These are phyloP conservation scores for Watsonalla binaria DNA, from an alignment of 2,888 invertebrate genomes.

Conservation along the genomic window DNA sequence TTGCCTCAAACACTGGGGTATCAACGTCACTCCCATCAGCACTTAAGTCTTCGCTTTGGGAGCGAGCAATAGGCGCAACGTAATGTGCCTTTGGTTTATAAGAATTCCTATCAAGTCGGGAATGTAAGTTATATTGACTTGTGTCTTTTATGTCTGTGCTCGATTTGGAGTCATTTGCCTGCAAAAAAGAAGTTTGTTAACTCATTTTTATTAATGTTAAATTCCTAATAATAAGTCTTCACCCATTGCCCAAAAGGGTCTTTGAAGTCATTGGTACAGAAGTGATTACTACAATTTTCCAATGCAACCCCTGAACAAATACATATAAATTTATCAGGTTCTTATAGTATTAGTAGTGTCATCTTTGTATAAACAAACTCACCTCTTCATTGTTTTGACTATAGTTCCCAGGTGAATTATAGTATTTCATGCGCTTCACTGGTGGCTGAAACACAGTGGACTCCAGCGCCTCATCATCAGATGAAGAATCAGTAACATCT, in stretches of 20 bases:
- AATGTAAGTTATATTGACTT: conserved; percentile 14
- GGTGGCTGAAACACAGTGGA: conserved; percentile 58
- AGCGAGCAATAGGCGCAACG: conserved; percentile 29
- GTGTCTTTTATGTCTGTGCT: conserved; percentile 8
- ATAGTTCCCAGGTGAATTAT: conserved; percentile 22
- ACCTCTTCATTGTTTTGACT: conserved; percentile 34
- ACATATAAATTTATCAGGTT: too few species aligned
- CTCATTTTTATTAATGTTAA: too few species aligned
- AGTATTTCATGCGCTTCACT: conserved; percentile 56
- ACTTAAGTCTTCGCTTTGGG: conserved; percentile 26
- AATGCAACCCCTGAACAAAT: too few species aligned
- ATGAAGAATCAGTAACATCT: conserved; percentile 59
- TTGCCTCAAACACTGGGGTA: conserved; percentile 22
- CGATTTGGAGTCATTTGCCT: background rate
- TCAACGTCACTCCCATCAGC: conserved; percentile 29
- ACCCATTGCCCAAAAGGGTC: too few species aligned
- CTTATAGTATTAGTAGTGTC: conserved; percentile 22
- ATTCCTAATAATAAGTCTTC: too few species aligned
- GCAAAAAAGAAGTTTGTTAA: too few species aligned
- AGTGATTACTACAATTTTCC: too few species aligned
- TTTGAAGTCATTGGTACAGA: too few species aligned
- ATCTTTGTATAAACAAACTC: conserved; percentile 14
- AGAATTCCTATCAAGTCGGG: conserved; percentile 25
- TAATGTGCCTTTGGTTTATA: conserved; percentile 34
- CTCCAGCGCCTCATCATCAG: conserved; percentile 54